phyloP scores from a whole-genome alignment of 1,140 invertebrate species.

The Calliphora vicina region DNA sequence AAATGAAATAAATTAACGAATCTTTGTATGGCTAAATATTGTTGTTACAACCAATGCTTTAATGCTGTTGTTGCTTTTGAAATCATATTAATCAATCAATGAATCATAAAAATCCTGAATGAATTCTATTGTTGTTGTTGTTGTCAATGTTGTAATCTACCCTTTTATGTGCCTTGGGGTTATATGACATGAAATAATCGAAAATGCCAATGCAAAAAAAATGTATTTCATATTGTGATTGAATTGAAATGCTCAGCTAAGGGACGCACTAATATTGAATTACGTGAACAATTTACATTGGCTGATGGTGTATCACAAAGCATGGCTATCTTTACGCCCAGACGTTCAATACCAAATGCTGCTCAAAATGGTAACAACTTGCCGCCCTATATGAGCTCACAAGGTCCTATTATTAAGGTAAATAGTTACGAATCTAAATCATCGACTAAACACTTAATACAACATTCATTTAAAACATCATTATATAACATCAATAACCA shows the following conservation, averaged over 20 bases:
- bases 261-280: constrained; percentile 98
- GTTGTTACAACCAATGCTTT: constrained; percentile 1
- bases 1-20: neutral
- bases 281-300: constrained; percentile 97
- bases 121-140: constrained; percentile 18
- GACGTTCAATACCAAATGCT: constrained; percentile 85
- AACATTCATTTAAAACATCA: constrained; percentile 1
- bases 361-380: constrained; percentile 65
- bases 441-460: neutral
- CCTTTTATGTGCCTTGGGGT: constrained; percentile 10
- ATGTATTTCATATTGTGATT: too few relatives aligned
- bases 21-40: neutral
- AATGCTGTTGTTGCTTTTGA: neutral
- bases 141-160: constrained; percentile 7
- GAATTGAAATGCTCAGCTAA: constrained; percentile 77
- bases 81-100: constrained; percentile 14
- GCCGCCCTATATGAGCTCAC: constrained; percentile 71
- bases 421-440: constrained; percentile 45
- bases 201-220: constrained; percentile 7
- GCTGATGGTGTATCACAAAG: constrained; percentile 96
- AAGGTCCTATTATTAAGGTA: constrained; percentile 96
- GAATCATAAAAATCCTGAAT: neutral
- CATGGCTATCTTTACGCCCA: constrained; percentile 94
- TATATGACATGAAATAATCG: neutral
- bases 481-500: neutral